Evolutionary conservation across 2,888 invertebrate species (phyloP), one percentile per base, ranked within the genome.

Genomic region (Euplexia lucipara): DNA sequence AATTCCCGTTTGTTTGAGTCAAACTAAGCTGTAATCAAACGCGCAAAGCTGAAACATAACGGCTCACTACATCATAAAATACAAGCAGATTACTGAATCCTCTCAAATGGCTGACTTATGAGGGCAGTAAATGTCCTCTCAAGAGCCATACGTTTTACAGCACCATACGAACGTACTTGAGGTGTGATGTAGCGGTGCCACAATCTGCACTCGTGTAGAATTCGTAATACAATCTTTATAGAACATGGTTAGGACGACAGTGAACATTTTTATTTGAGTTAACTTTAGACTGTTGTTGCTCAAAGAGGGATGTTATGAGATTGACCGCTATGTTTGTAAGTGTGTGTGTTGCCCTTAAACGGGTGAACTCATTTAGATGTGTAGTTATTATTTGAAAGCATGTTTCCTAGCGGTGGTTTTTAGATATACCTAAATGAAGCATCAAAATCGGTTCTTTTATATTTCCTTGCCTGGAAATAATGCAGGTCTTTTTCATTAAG

Each of bases 81-180:
- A 64, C 48, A 48, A 32, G 53, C 65, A 71, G 65, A 64, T 48
- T 48, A 64, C 48, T 71, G 52, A 48, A 53, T 64, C 72, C 53
- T 20, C 52, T 30, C 52, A 42, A 52, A 69, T 34, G 53, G 41
- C 16, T 48, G 72, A 64, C 72, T 48, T 71, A 64, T 34, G 65
- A 64, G 34, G 42, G 72, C 53, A 64, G 69, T 69, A 69, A 69
- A 53, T 53, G 72, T 69, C 53, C 65, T 53, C 53, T 39, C 64
- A 49, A 69, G 72, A 53, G 65, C 35, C 48, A 39, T 71, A 48
- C 42, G 47, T 71, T 71, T 68, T 71, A 69, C 48, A 42, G 37
- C 47, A 37, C 22, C 26, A 18, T 39, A 20, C 9, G 52, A 22
- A 26, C 14, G 14, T 42, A 20, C 44, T 16, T 14, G 39, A 44